Percentiles rank a stretch among this genome's conserved stretches.
Conservation (phyloP, 2,113 vertebrate genomes). For the Trematomus loennbergii region DNA sequence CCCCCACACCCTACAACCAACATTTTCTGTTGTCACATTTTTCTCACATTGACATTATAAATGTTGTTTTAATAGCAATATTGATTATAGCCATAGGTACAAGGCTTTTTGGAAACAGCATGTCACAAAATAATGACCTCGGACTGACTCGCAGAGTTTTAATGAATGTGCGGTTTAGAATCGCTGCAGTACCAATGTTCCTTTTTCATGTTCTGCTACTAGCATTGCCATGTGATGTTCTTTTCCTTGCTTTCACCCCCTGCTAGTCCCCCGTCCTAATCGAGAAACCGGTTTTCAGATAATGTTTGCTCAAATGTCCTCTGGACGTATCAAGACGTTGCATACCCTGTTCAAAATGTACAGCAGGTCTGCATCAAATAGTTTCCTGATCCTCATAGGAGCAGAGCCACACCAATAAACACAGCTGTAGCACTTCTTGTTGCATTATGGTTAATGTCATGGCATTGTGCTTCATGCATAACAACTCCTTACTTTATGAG, state of each 20-base stretch:
- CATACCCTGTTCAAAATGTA: slow-evolving; percentile 2
- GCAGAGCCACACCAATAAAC: slow-evolving; percentile 1
- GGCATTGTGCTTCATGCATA: background rate
- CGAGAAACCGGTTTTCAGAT: background rate
- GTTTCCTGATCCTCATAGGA: background rate
- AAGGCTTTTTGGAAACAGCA: background rate
- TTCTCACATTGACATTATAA: background rate
- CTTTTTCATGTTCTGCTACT: background rate
- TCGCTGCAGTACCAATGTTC: background rate
- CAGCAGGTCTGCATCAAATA: background rate
- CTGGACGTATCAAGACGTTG: background rate
- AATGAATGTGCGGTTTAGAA: background rate
- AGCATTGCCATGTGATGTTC: background rate
- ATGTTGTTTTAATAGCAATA: background rate
- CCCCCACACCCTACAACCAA: background rate
- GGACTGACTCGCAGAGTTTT: too few species aligned
- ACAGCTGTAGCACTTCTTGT: background rate
- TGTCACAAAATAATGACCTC: too few species aligned
- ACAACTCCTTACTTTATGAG: background rate
- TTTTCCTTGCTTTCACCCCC: background rate
- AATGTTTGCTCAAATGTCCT: background rate
- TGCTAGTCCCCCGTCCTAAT: background rate
- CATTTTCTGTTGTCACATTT: background rate
- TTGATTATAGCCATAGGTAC: background rate
- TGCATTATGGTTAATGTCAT: background rate